Evolutionary conservation across 2,797 vertebrate species (phyloP).

Genomic region (Catamblyrhynchus diadema): DNA sequence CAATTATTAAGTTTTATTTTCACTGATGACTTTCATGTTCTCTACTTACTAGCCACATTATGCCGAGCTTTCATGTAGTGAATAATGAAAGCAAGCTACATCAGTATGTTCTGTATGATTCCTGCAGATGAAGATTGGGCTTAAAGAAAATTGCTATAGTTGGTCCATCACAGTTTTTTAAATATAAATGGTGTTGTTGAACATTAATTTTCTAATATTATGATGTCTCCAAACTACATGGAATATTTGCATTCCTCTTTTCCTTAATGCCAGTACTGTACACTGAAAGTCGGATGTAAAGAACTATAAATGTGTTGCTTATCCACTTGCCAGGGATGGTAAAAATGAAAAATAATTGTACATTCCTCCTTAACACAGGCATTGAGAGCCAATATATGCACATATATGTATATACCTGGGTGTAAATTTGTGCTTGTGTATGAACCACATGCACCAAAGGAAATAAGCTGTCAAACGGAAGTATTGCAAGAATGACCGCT

Average conservation of each 20-base stretch:
- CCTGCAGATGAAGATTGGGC: not conserved
- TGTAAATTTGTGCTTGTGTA: not conserved
- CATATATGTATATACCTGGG: accelerated
- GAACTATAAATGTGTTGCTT: not conserved
- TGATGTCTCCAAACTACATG: not conserved
- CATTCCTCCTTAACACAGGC: not conserved
- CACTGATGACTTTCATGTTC: not conserved
- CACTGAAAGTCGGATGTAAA: not conserved
- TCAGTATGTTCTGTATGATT: not conserved
- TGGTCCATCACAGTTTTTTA: not conserved
- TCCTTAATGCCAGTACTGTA: conserved; percentile 5
- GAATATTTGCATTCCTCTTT: not conserved
- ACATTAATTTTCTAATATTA: not conserved
- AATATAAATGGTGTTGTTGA: not conserved
- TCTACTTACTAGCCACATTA: not conserved
- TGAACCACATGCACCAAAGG: not conserved
- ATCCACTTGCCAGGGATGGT: not conserved
- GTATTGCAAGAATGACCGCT: not conserved
- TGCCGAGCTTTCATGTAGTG: not conserved
- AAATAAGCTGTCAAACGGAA: not conserved
- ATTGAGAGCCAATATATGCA: not conserved
- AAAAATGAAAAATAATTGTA: not conserved
- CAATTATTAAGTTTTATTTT: not conserved
- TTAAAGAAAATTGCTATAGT: not conserved
- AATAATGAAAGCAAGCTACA: not conserved